A percentile compares a stretch with the other conserved stretches of the same genome.
These are phyloP conservation scores for Myotis lucifugus DNA, from an alignment of 2,113 vertebrate genomes.

Conservation along the genomic window DNA sequence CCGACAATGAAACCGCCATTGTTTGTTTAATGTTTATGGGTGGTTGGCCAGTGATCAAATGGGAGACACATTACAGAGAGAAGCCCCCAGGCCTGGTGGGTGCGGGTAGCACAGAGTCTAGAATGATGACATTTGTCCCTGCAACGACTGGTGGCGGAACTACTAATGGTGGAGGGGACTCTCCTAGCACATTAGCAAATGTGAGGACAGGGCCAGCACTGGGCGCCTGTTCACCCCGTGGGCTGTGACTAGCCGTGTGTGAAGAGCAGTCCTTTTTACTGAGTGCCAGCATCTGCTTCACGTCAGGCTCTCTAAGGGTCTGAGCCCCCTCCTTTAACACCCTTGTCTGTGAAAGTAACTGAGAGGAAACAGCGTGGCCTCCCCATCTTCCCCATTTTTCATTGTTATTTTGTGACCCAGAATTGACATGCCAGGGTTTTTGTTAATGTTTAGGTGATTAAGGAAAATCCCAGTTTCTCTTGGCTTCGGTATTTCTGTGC, in stretches of 20 bases:
- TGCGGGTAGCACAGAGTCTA: not conserved
- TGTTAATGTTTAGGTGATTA: not conserved
- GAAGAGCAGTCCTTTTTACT: not conserved
- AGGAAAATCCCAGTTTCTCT: not conserved
- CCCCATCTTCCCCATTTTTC: too few relatives aligned
- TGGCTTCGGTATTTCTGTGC: not conserved
- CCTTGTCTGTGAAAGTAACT: rapidly evolving
- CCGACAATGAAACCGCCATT: not conserved
- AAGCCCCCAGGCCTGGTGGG: not conserved
- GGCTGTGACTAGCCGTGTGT: rapidly evolving
- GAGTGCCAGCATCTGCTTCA: not conserved
- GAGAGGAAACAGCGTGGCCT: rapidly evolving
- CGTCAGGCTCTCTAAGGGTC: not conserved
- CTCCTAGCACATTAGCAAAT: not conserved
- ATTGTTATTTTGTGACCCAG: rapidly evolving
- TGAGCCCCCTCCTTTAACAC: not conserved
- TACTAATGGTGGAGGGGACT: rapidly evolving
- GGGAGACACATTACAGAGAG: not conserved
- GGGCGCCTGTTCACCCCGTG: rapidly evolving
- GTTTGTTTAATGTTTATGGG: not conserved
- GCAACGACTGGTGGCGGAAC: rapidly evolving
- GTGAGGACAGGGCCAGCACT: not conserved
- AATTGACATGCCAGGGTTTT: rapidly evolving
- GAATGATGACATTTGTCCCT: not conserved
- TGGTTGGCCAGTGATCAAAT: not conserved